These are phyloP conservation scores for Belonocnema kinseyi DNA, from an alignment of 1,140 invertebrate genomes.

Conservation along the genomic window DNA sequence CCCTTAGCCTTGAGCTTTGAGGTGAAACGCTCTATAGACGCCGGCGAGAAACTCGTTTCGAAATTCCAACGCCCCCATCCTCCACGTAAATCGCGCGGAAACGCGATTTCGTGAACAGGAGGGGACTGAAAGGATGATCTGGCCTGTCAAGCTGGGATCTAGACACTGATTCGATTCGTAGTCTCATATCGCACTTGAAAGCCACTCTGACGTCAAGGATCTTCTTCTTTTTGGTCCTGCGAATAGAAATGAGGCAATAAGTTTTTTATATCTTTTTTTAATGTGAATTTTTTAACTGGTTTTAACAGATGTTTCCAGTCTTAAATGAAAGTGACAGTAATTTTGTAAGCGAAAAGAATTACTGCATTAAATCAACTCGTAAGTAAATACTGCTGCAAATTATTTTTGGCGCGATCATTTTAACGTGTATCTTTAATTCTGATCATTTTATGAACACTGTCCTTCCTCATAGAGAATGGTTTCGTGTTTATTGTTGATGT, in stretches of 20 bases:
- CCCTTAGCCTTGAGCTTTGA: slow-evolving; percentile 32
- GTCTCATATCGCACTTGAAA: slow-evolving; percentile 8
- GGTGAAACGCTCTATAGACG: slow-evolving; percentile 35
- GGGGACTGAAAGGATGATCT: slow-evolving; percentile 38
- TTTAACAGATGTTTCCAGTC: background rate
- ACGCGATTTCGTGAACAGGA: slow-evolving; percentile 39
- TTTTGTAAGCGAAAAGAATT: too few relatives aligned
- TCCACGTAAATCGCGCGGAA: slow-evolving; percentile 34
- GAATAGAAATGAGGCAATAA: background rate
- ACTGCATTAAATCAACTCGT: too few relatives aligned
- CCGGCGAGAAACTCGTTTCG: slow-evolving; percentile 43
- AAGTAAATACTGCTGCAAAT: too few relatives aligned
- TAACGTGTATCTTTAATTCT: too few relatives aligned
- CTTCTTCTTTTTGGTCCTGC: background rate
- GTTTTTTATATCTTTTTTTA: background rate
- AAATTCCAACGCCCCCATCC: slow-evolving; percentile 43
- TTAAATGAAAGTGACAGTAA: too few relatives aligned
- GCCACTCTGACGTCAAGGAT: background rate
- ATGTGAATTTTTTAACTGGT: background rate
- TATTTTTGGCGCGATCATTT: too few relatives aligned
- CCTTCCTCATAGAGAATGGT: too few relatives aligned
- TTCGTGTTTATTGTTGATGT: too few relatives aligned
- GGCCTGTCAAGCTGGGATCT: background rate
- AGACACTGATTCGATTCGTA: slow-evolving; percentile 22
- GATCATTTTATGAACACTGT: too few relatives aligned